Conservation (phyloP, 2,113 vertebrate species). For the Proteles cristata region DNA sequence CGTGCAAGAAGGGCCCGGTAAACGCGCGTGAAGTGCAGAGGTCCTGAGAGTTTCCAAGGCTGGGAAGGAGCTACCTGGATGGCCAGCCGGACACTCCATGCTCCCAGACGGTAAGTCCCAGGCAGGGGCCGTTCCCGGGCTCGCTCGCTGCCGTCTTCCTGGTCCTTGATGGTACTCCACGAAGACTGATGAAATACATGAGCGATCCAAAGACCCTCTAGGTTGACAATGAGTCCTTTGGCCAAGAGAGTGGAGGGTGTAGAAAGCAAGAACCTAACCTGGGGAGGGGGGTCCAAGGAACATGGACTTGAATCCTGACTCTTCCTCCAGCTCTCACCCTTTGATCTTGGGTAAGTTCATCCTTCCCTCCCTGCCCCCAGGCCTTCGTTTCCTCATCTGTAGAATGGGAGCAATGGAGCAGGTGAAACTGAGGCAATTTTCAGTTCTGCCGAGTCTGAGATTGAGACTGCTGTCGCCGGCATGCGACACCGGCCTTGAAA, state of each 20-base stretch:
- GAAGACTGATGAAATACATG: no score
- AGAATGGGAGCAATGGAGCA: background rate
- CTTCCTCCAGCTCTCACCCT: background rate
- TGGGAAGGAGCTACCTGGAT: background rate
- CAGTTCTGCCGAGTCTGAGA: background rate
- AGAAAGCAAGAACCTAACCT: background rate
- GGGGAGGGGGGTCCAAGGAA: background rate
- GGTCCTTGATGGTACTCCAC: background rate
- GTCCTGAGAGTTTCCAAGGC: background rate
- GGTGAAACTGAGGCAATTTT: background rate
- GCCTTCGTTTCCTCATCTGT: background rate
- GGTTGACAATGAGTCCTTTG: background rate
- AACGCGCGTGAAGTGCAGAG: rapidly evolving
- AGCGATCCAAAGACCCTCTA: background rate
- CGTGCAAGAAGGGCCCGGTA: background rate
- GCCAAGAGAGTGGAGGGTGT: background rate
- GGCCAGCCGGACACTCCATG: background rate
- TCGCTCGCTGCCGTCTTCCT: background rate
- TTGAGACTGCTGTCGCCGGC: no score
- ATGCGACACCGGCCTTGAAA: background rate
- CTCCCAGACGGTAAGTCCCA: no score
- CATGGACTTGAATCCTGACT: background rate
- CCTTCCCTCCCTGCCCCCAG: no score
- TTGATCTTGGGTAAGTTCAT: background rate
- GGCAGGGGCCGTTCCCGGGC: no score